Evolutionary conservation across 2,888 invertebrate species (phyloP).

Genomic region (Lycaena phlaeas): DNA sequence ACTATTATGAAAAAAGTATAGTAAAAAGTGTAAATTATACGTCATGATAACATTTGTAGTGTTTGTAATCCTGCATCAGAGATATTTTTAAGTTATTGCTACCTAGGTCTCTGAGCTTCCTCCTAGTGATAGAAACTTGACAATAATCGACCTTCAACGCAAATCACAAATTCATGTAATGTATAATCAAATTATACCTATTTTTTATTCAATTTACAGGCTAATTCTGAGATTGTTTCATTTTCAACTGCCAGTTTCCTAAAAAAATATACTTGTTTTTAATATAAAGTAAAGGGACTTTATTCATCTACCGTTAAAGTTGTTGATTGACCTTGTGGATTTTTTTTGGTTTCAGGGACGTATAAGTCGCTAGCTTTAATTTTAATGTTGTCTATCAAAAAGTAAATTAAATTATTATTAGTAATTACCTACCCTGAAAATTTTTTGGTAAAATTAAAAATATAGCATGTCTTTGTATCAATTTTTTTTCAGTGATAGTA

Average conservation of each 20-base stretch:
- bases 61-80: background rate
- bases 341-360: background rate
- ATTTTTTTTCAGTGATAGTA: no score
- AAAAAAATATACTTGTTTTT: background rate
- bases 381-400: no score
- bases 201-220: background rate
- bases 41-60: no score
- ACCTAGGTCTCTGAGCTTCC: slow-evolving; percentile 27
- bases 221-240: background rate
- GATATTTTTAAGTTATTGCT: slow-evolving; percentile 7
- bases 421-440: no score
- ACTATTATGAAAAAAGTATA: no score
- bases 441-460: no score
- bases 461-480: no score
- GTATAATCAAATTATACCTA: background rate
- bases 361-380: no score
- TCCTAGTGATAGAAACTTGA: slow-evolving; percentile 31
- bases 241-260: background rate
- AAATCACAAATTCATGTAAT: background rate
- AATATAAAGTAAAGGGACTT: background rate
- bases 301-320: background rate
- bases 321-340: background rate
- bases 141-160: slow-evolving; percentile 27
- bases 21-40: no score
- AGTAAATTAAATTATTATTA: no score